A percentile compares a stretch with the other conserved stretches of the same genome.
Evolutionary conservation across 2,888 invertebrate genomes (phyloP).

Genomic region (Tetragonula carbonaria): DNA sequence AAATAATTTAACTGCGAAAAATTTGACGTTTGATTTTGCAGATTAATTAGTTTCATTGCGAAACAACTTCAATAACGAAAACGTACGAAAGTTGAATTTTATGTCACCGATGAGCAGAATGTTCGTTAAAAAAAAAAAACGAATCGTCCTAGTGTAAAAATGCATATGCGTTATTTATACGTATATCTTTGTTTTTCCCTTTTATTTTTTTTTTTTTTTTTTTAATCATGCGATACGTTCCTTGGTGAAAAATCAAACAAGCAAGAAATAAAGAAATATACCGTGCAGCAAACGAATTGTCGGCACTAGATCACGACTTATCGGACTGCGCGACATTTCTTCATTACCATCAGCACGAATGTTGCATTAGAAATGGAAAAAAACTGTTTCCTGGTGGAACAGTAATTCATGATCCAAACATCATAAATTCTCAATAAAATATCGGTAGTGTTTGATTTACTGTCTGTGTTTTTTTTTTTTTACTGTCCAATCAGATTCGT

Average conservation of each 20-base stretch:
- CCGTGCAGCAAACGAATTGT: not conserved
- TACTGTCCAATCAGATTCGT: not conserved
- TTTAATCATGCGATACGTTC: no score
- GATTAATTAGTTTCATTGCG: not conserved
- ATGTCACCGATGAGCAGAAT: not conserved
- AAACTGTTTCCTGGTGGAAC: not conserved
- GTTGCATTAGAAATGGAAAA: conserved; percentile 22
- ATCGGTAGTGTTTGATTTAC: conserved; percentile 33
- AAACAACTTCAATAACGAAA: no score
- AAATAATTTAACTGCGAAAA: not conserved
- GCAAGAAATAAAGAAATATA: not conserved
- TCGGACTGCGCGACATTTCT: conserved; percentile 11
- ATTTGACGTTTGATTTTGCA: rapidly evolving
- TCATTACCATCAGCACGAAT: conserved; percentile 13
- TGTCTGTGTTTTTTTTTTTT: conserved; percentile 8
- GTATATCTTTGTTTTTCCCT: not conserved
- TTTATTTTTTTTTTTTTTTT: not conserved
- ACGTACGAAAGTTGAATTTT: not conserved
- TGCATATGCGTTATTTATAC: no score
- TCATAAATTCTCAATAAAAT: conserved; percentile 40
- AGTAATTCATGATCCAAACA: conserved; percentile 21
- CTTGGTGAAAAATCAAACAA: not conserved
- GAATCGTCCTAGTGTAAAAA: not conserved
- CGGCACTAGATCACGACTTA: not conserved
- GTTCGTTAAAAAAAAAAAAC: not conserved